phyloP scores from a whole-genome alignment of 2,888 invertebrate genomes.

The Amphipyra berbera region DNA sequence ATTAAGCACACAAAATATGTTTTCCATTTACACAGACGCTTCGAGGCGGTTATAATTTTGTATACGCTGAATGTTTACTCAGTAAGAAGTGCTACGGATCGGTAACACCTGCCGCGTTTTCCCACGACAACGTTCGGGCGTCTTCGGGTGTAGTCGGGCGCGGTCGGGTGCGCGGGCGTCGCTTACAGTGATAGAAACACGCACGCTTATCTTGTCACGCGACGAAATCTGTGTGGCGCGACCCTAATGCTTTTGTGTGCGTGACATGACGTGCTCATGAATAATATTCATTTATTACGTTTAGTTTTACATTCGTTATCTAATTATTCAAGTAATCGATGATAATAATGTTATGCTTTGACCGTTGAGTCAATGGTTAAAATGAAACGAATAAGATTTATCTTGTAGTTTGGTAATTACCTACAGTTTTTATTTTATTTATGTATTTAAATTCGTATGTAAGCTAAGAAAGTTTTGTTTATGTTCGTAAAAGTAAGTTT shows the following conservation, averaged over 20 bases:
- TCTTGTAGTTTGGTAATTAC: background rate
- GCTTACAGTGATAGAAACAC: conserved; percentile 65
- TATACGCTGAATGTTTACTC: conserved; percentile 89
- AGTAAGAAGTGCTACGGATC: conserved; percentile 88
- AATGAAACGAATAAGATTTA: background rate
- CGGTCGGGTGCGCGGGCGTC: conserved; percentile 74
- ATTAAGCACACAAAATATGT: conserved; percentile 90
- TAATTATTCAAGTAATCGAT: conserved; percentile 37
- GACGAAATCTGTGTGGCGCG: conserved; percentile 73
- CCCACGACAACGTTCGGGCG: conserved; percentile 84
- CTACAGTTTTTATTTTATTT: too few relatives aligned
- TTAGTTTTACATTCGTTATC: conserved; percentile 43
- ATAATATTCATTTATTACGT: conserved; percentile 56
- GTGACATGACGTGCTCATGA: conserved; percentile 62
- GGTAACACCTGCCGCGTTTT: conserved; percentile 89
- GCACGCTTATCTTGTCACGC: conserved; percentile 70
- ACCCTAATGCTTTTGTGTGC: conserved; percentile 69
- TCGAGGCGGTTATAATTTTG: conserved; percentile 89
- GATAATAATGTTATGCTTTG: conserved; percentile 32
- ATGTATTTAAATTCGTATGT: too few relatives aligned
- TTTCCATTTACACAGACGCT: conserved; percentile 89
- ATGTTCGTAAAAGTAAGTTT: too few relatives aligned
- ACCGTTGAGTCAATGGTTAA: conserved; percentile 2
- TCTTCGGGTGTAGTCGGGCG: conserved; percentile 76
- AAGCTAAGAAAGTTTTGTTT: too few relatives aligned